Evolutionary conservation across 1,140 invertebrate genomes (phyloP).

Genomic region (Achatina immaculata): DNA sequence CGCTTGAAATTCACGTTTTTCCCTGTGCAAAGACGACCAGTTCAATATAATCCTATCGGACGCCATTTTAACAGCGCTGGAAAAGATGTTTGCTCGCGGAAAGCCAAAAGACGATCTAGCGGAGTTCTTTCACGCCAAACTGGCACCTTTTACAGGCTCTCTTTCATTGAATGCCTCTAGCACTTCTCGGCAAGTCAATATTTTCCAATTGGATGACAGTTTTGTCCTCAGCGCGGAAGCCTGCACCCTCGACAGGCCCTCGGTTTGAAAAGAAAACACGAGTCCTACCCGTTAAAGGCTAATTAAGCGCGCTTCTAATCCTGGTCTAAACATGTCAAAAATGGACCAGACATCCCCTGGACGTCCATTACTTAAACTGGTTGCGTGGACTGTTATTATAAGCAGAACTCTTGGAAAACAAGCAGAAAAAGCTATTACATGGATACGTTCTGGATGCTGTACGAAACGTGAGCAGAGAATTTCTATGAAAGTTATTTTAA

Average conservation of each 20-base stretch:
- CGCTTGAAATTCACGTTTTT: no score
- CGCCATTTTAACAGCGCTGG: not conserved
- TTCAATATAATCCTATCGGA: not conserved
- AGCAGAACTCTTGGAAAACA: no score
- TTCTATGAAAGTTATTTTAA: no score
- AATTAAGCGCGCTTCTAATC: not conserved
- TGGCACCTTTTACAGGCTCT: not conserved
- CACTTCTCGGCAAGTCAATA: not conserved
- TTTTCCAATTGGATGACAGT: conserved; percentile 16
- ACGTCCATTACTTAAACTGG: no score
- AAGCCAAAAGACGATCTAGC: not conserved
- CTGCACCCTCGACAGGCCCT: not conserved
- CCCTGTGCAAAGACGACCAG: no score
- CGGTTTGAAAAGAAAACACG: conserved; percentile 1
- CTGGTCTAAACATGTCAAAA: conserved; percentile 5
- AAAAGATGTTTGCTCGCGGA: not conserved
- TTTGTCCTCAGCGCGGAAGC: not conserved
- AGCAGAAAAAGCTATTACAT: no score
- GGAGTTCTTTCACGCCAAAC: not conserved
- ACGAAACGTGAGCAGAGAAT: no score
- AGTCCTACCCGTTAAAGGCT: not conserved
- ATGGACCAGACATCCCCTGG: not conserved
- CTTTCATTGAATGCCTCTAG: not conserved
- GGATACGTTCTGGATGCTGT: no score
- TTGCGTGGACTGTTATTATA: no score